A percentile compares a stretch with the other conserved stretches of the same genome.
Evolutionary conservation across 2,113 vertebrate genomes (phyloP).

Genomic region (Phodopus roborovskii): DNA sequence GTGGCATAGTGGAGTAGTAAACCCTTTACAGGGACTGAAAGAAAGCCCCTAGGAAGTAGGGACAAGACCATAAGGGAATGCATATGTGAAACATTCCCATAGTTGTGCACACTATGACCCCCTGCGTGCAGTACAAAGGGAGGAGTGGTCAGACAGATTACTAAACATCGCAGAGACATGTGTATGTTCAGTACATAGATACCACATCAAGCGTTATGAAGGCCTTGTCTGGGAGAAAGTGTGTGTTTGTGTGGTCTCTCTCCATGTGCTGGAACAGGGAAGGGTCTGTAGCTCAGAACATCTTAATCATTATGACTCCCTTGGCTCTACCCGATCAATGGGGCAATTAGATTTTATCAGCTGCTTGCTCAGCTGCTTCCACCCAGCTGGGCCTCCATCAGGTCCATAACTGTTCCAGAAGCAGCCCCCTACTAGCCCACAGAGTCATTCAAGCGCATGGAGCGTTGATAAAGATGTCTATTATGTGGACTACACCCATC

Average conservation of each 20-base stretch:
- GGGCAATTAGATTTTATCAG: slow-evolving; percentile 89
- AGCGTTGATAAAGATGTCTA: not conserved
- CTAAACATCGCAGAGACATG: not conserved
- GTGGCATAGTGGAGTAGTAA: too few species aligned
- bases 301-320: slow-evolving; percentile 82
- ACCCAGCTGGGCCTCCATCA: not conserved
- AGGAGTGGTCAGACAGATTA: not conserved
- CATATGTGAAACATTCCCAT: not conserved
- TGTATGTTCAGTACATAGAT: not conserved
- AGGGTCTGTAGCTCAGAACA: slow-evolving; percentile 70
- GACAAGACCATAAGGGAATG: not conserved
- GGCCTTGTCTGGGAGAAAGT: not conserved
- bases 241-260: not conserved
- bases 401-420: not conserved
- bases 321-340: slow-evolving; percentile 85
- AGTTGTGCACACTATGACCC: not conserved
- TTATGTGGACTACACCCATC: not conserved
- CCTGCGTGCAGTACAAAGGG: not conserved
- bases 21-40: too few species aligned
- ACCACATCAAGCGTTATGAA: not conserved
- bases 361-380: slow-evolving; percentile 57
- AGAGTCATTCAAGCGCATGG: not conserved
- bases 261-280: not conserved
- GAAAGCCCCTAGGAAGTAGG: not conserved
- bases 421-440: not conserved